Percentiles rank a stretch among this genome's conserved stretches.
These are phyloP conservation scores for Myopa tessellatipennis DNA, from an alignment of 2,888 invertebrate genomes.

Conservation along the genomic window DNA sequence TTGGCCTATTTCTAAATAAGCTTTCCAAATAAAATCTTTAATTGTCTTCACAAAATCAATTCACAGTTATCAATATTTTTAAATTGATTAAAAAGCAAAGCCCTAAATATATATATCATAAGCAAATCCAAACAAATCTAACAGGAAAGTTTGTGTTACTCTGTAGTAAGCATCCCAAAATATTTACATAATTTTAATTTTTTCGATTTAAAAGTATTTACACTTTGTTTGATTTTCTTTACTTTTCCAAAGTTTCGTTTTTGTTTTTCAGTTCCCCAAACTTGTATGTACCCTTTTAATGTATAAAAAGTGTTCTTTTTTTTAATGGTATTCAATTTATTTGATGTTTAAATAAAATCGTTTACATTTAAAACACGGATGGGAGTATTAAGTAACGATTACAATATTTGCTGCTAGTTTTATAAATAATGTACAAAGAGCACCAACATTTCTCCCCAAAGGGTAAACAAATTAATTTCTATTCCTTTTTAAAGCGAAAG, in stretches of 20 bases:
- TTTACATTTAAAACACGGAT: constrained; percentile 46
- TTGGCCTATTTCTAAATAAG: too few species aligned
- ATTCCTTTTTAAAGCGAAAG: constrained; percentile 18
- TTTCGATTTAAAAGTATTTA: too few species aligned
- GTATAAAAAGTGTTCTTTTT: neutral
- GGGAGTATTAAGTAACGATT: constrained; percentile 44
- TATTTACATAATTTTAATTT: neutral
- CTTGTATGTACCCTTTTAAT: too few species aligned
- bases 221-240: too few species aligned
- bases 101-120: too few species aligned
- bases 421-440: constrained; percentile 30
- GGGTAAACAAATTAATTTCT: constrained; percentile 6
- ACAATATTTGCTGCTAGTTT: constrained; percentile 37
- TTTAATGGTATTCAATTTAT: constrained; percentile 41
- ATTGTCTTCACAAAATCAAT: too few species aligned
- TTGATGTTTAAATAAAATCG: constrained; percentile 44
- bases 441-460: neutral
- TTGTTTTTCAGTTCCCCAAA: neutral
- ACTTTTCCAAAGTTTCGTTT: too few species aligned
- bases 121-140: too few species aligned
- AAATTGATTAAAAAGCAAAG: too few species aligned
- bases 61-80: too few species aligned
- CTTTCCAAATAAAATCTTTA: too few species aligned
- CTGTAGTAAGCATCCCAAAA: neutral
- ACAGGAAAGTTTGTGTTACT: neutral